Percentiles rank a stretch among this genome's conserved stretches.
phyloP scores from a whole-genome alignment of 1,140 invertebrate species.

The Drosophila kikkawai region DNA sequence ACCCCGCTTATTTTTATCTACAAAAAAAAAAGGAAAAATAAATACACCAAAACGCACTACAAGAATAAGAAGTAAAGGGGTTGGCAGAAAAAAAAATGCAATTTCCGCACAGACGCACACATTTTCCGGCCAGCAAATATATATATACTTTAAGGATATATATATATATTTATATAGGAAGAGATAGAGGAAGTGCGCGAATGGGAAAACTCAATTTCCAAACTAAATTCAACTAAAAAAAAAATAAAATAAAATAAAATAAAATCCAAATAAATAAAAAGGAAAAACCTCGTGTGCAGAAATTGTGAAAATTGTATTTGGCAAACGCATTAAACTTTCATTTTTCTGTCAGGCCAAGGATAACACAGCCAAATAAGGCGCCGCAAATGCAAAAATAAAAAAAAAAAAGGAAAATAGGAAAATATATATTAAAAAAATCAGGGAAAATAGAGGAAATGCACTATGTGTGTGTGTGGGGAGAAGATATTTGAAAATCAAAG shows the following conservation, averaged over 20 bases:
- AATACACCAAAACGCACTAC: constrained; percentile 16
- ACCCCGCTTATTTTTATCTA: constrained; percentile 1
- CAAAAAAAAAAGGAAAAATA: constrained; percentile 11
- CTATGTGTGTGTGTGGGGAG: constrained; percentile 15
- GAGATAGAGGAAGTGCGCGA: constrained; percentile 34
- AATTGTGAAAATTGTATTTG: constrained; percentile 82
- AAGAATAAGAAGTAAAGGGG: constrained; percentile 4
- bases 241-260: constrained; percentile 2
- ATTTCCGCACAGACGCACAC: constrained; percentile 84
- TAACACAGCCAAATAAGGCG: constrained; percentile 38
- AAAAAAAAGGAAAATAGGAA: not conserved
- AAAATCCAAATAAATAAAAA: constrained; percentile 6
- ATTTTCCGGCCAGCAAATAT: constrained; percentile 75
- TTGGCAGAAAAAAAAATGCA: constrained; percentile 62
- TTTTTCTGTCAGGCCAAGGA: constrained; percentile 81
- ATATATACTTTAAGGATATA: constrained; percentile 16
- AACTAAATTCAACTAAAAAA: constrained; percentile 63
- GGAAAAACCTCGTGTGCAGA: constrained; percentile 34
- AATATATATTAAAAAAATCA: constrained; percentile 23
- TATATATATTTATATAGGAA: constrained; percentile 24
- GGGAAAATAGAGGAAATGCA: constrained; percentile 24
- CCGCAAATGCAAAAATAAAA: constrained; percentile 55
- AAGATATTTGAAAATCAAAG: constrained; percentile 80
- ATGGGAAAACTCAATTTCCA: constrained; percentile 68
- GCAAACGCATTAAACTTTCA: constrained; percentile 84